A percentile compares a stretch with the other conserved stretches of the same genome.
Conservation (phyloP, 1,140 invertebrate species). For the Drosophila setifemur region DNA sequence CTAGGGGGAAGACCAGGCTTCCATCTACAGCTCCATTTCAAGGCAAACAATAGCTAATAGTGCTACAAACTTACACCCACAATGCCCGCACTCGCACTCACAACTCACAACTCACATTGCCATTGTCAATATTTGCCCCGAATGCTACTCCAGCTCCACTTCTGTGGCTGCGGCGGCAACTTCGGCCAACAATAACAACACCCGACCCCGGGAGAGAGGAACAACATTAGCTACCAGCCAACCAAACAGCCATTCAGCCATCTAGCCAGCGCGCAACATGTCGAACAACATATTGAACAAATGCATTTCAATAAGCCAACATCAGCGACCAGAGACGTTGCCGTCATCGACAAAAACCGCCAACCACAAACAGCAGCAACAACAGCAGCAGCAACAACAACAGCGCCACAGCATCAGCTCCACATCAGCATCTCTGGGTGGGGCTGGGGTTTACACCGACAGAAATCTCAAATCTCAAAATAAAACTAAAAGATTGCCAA, state of each 20-base stretch:
- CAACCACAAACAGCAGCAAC: conserved; percentile 45
- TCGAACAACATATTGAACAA: conserved; percentile 78
- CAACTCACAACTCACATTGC: conserved; percentile 57
- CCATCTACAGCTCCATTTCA: conserved; percentile 65
- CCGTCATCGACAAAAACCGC: conserved; percentile 51
- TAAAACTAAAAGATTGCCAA: too few species aligned
- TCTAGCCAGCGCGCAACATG: conserved; percentile 54
- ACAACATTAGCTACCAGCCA: conserved; percentile 42
- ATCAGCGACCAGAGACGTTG: conserved; percentile 47
- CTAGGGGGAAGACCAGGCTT: neutral
- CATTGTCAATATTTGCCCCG: conserved; percentile 78
- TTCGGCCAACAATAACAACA: conserved; percentile 64
- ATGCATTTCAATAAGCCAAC: conserved; percentile 79
- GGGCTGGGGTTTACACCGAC: conserved; percentile 25
- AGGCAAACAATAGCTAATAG: conserved; percentile 77
- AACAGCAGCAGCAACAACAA: conserved; percentile 22
- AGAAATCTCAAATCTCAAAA: neutral
- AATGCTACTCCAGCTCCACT: conserved; percentile 60
- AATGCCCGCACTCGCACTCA: conserved; percentile 18
- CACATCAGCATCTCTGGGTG: too few species aligned
- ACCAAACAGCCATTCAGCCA: neutral
- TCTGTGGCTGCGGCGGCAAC: conserved; percentile 54
- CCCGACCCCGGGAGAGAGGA: conserved; percentile 24
- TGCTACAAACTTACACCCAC: conserved; percentile 76
- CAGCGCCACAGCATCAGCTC: conserved; percentile 7